Percentiles rank a stretch among this genome's conserved stretches.
These are phyloP conservation scores for Apodemia zela DNA, from an alignment of 2,888 invertebrate genomes.

Conservation along the genomic window DNA sequence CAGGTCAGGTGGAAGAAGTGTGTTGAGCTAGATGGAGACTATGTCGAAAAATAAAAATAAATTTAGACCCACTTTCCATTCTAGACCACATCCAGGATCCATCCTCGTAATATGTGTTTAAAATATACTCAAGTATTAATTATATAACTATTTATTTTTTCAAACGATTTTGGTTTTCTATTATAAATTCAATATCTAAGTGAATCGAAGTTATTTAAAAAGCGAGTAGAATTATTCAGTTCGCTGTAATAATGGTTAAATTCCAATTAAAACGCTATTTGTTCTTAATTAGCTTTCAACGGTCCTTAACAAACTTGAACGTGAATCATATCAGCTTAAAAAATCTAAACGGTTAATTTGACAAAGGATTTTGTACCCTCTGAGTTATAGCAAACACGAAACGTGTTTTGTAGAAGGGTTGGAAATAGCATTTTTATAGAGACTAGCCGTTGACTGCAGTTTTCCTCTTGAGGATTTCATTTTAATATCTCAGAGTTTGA, in stretches of 20 bases:
- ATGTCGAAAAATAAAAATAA: too few relatives aligned
- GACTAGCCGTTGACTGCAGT: neutral
- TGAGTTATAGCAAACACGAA: constrained; percentile 4
- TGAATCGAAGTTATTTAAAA: neutral
- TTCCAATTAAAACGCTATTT: constrained; percentile 14
- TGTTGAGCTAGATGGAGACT: too few relatives aligned
- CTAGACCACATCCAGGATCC: too few relatives aligned
- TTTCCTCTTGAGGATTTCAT: neutral
- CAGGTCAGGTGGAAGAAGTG: too few relatives aligned
- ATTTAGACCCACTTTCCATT: too few relatives aligned
- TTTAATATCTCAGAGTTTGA: neutral
- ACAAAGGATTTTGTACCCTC: constrained; percentile 12
- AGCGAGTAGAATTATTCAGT: neutral
- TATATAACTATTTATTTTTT: neutral
- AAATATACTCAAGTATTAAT: too few relatives aligned
- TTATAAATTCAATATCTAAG: neutral
- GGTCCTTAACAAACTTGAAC: constrained; percentile 29
- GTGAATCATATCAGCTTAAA: constrained; percentile 22
- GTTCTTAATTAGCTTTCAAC: constrained; percentile 28
- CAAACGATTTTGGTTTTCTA: neutral
- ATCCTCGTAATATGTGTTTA: too few relatives aligned
- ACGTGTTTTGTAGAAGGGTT: constrained; percentile 3
- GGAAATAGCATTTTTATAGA: neutral
- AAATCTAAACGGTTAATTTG: constrained; percentile 10
- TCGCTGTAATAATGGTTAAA: neutral